Evolutionary conservation across 2,888 invertebrate genomes (phyloP).

Genomic region (Lepidochitona cinerea): DNA sequence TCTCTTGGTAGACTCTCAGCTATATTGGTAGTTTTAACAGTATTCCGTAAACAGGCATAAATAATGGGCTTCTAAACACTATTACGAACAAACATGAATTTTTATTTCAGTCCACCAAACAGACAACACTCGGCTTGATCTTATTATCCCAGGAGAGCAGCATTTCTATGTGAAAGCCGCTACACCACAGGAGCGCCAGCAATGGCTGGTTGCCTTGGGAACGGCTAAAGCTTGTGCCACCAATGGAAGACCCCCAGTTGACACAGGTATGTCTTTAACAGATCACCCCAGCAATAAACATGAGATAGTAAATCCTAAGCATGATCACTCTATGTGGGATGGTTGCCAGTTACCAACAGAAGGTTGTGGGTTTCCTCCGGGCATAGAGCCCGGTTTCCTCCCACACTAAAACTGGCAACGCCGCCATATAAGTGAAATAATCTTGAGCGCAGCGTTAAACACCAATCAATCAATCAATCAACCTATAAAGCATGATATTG

Average conservation of each 20-base stretch:
- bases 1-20: too few species aligned
- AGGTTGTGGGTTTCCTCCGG: too few species aligned
- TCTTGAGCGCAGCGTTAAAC: not conserved
- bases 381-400: too few species aligned
- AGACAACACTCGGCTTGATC: constrained; percentile 81
- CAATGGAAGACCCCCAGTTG: constrained; percentile 32
- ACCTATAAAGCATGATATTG: not conserved
- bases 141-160: constrained; percentile 86
- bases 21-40: too few species aligned
- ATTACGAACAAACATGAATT: too few species aligned
- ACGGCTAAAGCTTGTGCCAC: constrained; percentile 80
- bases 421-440: not conserved
- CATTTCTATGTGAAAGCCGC: constrained; percentile 85
- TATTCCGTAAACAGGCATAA: too few species aligned
- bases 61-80: too few species aligned
- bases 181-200: constrained; percentile 83
- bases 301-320: too few species aligned
- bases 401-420: not conserved
- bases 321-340: too few species aligned
- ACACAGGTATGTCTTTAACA: constrained; percentile 30
- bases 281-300: too few species aligned
- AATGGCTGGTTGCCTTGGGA: constrained; percentile 86
- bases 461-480: not conserved
- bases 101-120: constrained; percentile 76
- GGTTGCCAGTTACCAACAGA: too few species aligned